Evolutionary conservation across 2,888 invertebrate species (phyloP).

Genomic region (Drosophila mulleri): DNA sequence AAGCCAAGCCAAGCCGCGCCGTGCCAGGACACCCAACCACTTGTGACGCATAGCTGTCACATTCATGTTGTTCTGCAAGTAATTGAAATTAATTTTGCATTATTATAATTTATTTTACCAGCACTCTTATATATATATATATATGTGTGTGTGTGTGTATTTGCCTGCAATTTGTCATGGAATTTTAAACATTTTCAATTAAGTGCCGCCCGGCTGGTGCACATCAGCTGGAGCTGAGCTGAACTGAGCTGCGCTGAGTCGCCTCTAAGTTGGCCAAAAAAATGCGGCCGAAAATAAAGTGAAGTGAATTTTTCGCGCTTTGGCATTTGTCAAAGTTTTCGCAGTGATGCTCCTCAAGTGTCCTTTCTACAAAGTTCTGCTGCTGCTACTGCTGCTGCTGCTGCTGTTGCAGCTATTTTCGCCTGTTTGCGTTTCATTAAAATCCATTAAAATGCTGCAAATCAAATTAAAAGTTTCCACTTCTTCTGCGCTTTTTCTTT

Average conservation of each 20-base stretch:
- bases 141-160: not conserved
- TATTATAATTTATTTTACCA: conserved; percentile 45
- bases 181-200: conserved; percentile 81
- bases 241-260: conserved; percentile 32
- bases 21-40: not conserved
- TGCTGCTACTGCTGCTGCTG: conserved; percentile 26
- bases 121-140: not conserved
- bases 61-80: conserved; percentile 71
- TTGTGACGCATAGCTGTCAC: conserved; percentile 78
- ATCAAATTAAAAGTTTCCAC: conserved; percentile 81
- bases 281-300: conserved; percentile 62
- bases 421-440: conserved; percentile 82
- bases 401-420: conserved; percentile 33
- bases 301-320: conserved; percentile 77
- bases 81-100: conserved; percentile 81
- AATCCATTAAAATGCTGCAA: conserved; percentile 82
- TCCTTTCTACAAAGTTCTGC: conserved; percentile 65
- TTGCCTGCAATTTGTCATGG: conserved; percentile 66
- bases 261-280: conserved; percentile 71
- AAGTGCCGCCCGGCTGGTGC: conserved; percentile 54
- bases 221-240: conserved; percentile 52
- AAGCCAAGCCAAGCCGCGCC: not conserved
- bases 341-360: conserved; percentile 61
- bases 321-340: conserved; percentile 80
- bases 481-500: conserved; percentile 35